These are phyloP conservation scores for Elegia similella DNA, from an alignment of 2,888 invertebrate genomes.

Conservation along the genomic window DNA sequence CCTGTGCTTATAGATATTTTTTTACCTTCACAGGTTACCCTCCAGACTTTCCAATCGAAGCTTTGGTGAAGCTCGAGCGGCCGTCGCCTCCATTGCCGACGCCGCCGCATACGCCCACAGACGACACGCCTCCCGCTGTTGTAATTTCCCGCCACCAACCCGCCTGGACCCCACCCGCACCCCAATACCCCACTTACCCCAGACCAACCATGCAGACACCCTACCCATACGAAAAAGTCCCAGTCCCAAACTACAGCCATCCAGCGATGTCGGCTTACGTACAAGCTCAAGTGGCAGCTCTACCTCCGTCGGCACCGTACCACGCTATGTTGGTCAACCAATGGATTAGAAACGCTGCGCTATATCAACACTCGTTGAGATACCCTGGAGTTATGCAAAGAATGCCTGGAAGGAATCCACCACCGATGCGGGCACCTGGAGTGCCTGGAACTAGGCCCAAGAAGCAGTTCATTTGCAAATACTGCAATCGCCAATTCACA, in stretches of 20 bases:
- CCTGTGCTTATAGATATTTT: slow-evolving; percentile 21
- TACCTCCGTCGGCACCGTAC: slow-evolving; percentile 73
- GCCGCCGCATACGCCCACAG: slow-evolving; percentile 88
- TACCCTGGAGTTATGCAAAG: slow-evolving; percentile 77
- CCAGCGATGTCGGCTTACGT: slow-evolving; percentile 70
- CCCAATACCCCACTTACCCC: slow-evolving; percentile 63
- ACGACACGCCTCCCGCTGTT: slow-evolving; percentile 77
- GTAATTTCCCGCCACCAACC: slow-evolving; percentile 68
- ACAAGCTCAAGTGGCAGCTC: slow-evolving; percentile 71
- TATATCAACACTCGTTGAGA: slow-evolving; percentile 83
- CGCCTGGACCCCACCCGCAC: slow-evolving; percentile 56
- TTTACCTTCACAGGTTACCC: slow-evolving; percentile 74
- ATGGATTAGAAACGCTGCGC: slow-evolving; percentile 87
- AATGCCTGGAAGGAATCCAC: slow-evolving; percentile 76
- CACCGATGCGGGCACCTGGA: slow-evolving; percentile 79
- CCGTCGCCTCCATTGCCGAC: slow-evolving; percentile 85
- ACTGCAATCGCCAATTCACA: slow-evolving; percentile 97
- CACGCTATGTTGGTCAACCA: slow-evolving; percentile 86
- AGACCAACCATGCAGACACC: slow-evolving; percentile 61
- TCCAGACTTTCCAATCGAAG: slow-evolving; percentile 81
- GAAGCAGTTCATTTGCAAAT: slow-evolving; percentile 98
- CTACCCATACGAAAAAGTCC: slow-evolving; percentile 66
- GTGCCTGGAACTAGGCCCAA: slow-evolving; percentile 84
- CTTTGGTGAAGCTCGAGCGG: slow-evolving; percentile 82
- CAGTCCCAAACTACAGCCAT: slow-evolving; percentile 58